Evolutionary conservation across 1,140 invertebrate genomes (phyloP).

Genomic region (Leptopilina clavipes): DNA sequence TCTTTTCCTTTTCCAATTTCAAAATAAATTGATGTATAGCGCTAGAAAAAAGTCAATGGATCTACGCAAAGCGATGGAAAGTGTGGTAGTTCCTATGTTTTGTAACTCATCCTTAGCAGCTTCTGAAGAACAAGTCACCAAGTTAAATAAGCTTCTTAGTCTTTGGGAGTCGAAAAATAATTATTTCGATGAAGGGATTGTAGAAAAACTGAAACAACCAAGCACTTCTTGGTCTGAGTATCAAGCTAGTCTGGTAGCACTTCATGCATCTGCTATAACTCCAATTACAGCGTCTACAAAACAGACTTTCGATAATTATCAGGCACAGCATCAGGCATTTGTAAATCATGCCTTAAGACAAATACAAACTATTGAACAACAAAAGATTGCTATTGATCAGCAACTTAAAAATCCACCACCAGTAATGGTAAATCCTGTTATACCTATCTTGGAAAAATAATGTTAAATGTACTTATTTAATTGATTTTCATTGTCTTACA

Average conservation of each 20-base stretch:
- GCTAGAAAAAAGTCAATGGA: conserved; percentile 95
- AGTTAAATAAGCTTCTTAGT: conserved; percentile 92
- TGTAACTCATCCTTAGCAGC: conserved; percentile 91
- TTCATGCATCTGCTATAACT: conserved; percentile 84
- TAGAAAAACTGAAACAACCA: conserved; percentile 89
- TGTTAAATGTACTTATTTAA: too few species aligned
- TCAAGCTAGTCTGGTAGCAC: conserved; percentile 86
- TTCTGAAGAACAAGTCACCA: conserved; percentile 89
- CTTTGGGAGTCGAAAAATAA: conserved; percentile 97
- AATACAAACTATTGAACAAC: conserved; percentile 88
- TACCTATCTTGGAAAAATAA: too few species aligned
- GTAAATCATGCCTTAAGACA: conserved; percentile 92
- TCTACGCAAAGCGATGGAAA: conserved; percentile 92
- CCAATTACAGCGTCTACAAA: conserved; percentile 85
- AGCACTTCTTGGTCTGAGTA: conserved; percentile 88
- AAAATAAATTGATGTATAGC: conserved; percentile 77
- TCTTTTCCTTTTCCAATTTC: conserved; percentile 37
- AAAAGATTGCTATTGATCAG: conserved; percentile 84
- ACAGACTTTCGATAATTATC: conserved; percentile 86
- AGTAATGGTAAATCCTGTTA: conserved; percentile 54
- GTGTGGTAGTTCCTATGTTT: conserved; percentile 97
- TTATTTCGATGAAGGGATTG: conserved; percentile 90
- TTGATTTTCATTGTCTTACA: conserved; percentile 32
- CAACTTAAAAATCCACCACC: conserved; percentile 75
- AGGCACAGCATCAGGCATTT: conserved; percentile 96